These are phyloP conservation scores for Plecotus auritus DNA, from an alignment of 2,113 vertebrate genomes.

Conservation along the genomic window DNA sequence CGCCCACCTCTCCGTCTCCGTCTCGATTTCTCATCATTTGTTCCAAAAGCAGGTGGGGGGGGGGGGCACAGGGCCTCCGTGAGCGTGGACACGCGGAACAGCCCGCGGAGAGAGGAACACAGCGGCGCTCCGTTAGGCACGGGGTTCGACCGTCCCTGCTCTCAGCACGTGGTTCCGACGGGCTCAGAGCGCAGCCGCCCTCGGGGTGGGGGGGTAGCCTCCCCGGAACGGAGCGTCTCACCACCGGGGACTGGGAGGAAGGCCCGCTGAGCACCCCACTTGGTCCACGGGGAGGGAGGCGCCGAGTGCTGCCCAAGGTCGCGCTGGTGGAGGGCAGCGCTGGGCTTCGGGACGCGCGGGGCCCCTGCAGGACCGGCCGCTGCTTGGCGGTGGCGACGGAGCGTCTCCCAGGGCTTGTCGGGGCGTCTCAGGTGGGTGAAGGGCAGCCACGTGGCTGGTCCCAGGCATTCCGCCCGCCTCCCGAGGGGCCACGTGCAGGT, in stretches of 20 bases:
- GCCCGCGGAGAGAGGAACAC: no score
- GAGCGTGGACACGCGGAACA: no score
- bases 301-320: neutral
- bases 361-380: no score
- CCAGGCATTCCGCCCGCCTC: neutral
- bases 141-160: neutral
- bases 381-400: no score
- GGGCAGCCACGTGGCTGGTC: neutral
- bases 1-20: neutral
- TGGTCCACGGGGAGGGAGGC: no score
- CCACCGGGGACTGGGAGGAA: neutral
- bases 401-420: neutral
- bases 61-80: neutral
- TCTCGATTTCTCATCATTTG: neutral
- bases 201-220: no score
- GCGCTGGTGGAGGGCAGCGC: neutral
- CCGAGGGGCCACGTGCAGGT: neutral
- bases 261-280: neutral
- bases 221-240: neutral
- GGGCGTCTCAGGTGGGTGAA: neutral
- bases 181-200: neutral
- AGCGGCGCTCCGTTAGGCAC: accelerated
- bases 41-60: neutral
- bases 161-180: neutral
- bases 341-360: neutral